Conservation (phyloP, 2,797 vertebrate genomes). For the Champsocephalus esox region DNA sequence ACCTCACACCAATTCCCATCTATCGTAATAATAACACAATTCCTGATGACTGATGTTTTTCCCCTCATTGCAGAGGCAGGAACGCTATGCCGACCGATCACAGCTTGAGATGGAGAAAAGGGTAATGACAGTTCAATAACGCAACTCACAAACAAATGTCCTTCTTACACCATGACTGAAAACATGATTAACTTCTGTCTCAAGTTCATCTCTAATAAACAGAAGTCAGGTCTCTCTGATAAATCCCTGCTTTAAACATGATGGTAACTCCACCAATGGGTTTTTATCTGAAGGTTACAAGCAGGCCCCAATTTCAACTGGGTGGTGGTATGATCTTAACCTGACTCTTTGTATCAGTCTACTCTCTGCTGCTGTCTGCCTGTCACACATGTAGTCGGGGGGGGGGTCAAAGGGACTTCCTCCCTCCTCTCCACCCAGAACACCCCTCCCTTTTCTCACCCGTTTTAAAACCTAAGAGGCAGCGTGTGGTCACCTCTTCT, state of each 20-base stretch:
- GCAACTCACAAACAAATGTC: background rate
- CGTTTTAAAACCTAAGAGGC: constrained; percentile 53
- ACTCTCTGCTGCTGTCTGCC: constrained; percentile 89
- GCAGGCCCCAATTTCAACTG: constrained; percentile 95
- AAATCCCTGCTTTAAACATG: constrained; percentile 29
- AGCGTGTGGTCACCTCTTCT: constrained; percentile 76
- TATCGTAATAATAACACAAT: accelerated
- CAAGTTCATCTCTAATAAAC: constrained; percentile 33
- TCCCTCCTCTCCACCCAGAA: constrained; percentile 66
- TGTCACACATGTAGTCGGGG: constrained; percentile 64
- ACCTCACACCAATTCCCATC: accelerated
- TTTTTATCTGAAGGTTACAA: constrained; percentile 99
- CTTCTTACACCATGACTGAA: background rate
- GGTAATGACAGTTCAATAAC: constrained; percentile 83
- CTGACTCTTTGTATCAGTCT: constrained; percentile 82
- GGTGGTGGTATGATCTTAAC: constrained; percentile 94
- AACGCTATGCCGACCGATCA: constrained; percentile 97
- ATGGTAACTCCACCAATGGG: constrained; percentile 78
- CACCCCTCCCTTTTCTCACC: constrained; percentile 73
- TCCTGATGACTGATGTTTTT: background rate
- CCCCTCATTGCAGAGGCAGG: constrained; percentile 91
- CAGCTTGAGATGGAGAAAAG: constrained; percentile 99
- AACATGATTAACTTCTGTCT: constrained; percentile 3
- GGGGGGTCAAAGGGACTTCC: constrained; percentile 41
- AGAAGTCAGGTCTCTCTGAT: constrained; percentile 20